Evolutionary conservation across 1,140 invertebrate species (phyloP), one percentile per base, ranked within the genome.

Genomic region (Cherax quadricarinatus): DNA sequence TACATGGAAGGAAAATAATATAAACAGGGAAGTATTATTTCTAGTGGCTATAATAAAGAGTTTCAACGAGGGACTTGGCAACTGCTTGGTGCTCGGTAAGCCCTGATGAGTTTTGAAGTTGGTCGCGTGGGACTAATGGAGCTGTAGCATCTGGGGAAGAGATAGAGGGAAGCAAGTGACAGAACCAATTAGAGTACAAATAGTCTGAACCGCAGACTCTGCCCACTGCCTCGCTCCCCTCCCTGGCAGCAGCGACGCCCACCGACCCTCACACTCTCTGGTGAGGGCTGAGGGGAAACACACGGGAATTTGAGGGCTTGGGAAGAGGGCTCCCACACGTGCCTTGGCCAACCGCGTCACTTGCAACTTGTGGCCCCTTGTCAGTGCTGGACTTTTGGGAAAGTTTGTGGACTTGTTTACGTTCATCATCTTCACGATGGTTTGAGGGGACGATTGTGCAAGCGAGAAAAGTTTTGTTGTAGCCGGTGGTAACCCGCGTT

Each of bases 181-280:
- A 93, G 93, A 93, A 91, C 93, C 93, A 93, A 93, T 93, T 93
- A 93, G 85, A 93, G 93, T 87, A 91, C 89, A 93, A 91, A 93
- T 91, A 91, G 93, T 86, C 84, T 79, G 84, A 41, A 66, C 85
- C 89, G 85, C 89, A 88, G 86, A 82, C 79, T 30, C 87, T 41
- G 86, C 81, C 78, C 88, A 88, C 51, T 60, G 21, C 79, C 48
- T 60, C 84, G 9, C 18, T 57, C 79, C 9, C 86, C 57, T 66
- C 91, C 73, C 88, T 89, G 57, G 53, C 88, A 53, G n/a, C 7
- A 75, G 70, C 70, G 70, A 57, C 81, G 51, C 85, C 91, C 49
- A n/a, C 21, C 21, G 83, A 4, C 83, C 70, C 60, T 24, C 53
- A 7, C 51, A 30, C 86, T 87, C 81, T 73, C 78, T 60, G 70